Conservation (phyloP, 1,140 invertebrate genomes). For the Hypsibius dujardini region DNA sequence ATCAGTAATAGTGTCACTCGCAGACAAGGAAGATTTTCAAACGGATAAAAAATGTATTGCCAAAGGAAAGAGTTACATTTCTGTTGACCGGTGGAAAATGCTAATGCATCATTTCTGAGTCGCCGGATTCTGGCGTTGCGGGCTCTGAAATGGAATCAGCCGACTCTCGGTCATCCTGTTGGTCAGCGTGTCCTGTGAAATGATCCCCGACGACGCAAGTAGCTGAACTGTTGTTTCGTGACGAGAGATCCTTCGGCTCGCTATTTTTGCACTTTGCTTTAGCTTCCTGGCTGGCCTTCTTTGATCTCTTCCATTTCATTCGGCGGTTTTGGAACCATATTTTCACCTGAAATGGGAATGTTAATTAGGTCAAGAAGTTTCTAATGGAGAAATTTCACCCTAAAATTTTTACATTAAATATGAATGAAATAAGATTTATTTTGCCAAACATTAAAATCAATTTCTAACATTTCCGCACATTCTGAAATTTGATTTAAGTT, state of each 20-base stretch:
- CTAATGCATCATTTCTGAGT: constrained; percentile 2
- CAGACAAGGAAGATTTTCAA: too few species aligned
- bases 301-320: constrained; percentile 89
- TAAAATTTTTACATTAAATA: too few species aligned
- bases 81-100: too few species aligned
- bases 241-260: background rate
- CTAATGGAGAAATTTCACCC: constrained; percentile 18
- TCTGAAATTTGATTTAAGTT: too few species aligned
- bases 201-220: too few species aligned
- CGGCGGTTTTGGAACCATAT: constrained; percentile 88
- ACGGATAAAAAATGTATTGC: too few species aligned
- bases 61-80: too few species aligned
- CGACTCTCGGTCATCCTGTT: background rate
- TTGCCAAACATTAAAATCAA: too few species aligned
- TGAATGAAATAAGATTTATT: background rate
- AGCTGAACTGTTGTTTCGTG: too few species aligned
- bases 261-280: background rate
- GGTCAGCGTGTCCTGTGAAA: background rate
- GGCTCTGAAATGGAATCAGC: constrained; percentile 16
- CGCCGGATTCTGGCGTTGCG: constrained; percentile 5
- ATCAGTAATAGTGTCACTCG: too few species aligned
- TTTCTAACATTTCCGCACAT: too few species aligned
- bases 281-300: constrained; percentile 66
- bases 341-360: constrained; percentile 52
- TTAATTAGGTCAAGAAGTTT: background rate